Evolutionary conservation across 2,113 vertebrate species (phyloP).

Genomic region (Empidonax traillii): DNA sequence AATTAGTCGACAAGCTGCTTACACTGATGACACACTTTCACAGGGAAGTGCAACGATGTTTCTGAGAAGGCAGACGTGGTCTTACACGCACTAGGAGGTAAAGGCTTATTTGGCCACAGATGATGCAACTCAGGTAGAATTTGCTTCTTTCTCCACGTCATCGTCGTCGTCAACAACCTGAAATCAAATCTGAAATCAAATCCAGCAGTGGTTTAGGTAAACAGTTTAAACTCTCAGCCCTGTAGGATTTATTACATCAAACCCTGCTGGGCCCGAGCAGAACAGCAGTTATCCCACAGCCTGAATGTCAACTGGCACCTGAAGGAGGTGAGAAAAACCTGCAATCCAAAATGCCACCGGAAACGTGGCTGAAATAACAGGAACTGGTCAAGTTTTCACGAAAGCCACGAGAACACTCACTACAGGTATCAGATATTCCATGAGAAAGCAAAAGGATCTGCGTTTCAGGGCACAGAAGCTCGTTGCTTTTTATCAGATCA

Average conservation of each 20-base stretch:
- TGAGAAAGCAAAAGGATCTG: background rate
- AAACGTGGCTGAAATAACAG: background rate
- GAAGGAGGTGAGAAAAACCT: background rate
- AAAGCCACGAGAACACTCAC: background rate
- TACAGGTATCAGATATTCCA: background rate
- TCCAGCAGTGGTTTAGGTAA: background rate
- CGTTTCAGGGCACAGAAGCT: background rate
- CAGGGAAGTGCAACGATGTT: background rate
- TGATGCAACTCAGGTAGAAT: conserved; percentile 65
- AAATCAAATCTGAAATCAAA: conserved; percentile 65
- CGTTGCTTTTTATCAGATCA: background rate
- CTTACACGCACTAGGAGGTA: background rate
- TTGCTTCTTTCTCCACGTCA: conserved; percentile 72
- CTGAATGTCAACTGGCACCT: background rate
- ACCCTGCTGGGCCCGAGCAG: background rate
- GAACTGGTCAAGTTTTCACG: background rate
- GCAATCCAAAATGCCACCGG: background rate
- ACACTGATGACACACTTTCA: background rate
- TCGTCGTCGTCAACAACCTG: conserved; percentile 78
- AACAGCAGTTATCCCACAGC: background rate
- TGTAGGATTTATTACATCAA: background rate
- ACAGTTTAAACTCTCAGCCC: background rate
- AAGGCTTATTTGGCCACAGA: background rate
- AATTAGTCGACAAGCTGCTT: background rate
- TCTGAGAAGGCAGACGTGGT: background rate